phyloP scores from a whole-genome alignment of 1,140 invertebrate species.

The Alviniconcha marisindica region DNA sequence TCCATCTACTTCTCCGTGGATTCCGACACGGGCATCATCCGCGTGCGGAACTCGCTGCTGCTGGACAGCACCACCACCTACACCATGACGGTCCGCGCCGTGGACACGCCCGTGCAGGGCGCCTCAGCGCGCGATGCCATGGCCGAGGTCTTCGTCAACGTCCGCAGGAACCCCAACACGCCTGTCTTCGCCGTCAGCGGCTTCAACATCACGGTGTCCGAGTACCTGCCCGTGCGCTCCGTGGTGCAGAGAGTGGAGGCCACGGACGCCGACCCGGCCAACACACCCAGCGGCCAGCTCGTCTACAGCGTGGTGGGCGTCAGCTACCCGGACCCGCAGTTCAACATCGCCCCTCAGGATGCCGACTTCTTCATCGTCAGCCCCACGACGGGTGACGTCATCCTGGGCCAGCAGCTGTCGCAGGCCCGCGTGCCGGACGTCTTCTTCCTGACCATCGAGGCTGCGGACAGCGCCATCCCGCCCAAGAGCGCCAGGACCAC shows the following conservation, averaged over 20 bases:
- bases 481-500: constrained; percentile 42
- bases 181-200: constrained; percentile 48
- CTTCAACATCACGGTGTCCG: constrained; percentile 54
- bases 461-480: constrained; percentile 45
- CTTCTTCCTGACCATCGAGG: constrained; percentile 56
- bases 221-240: constrained; percentile 45
- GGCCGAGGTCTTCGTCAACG: constrained; percentile 52
- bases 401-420: constrained; percentile 50
- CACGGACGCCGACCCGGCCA: constrained; percentile 52
- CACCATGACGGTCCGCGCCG: constrained; percentile 39
- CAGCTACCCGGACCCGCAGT: constrained; percentile 6
- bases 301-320: constrained; percentile 45
- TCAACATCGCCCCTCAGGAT: constrained; percentile 26
- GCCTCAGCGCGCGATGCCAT: constrained; percentile 42
- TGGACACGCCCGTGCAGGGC: constrained; percentile 31
- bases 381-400: constrained; percentile 50
- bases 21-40: constrained; percentile 44
- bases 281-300: constrained; percentile 53
- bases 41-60: constrained; percentile 36
- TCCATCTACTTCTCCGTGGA: constrained; percentile 58
- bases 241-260: constrained; percentile 47
- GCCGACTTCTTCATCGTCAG: constrained; percentile 52
- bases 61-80: constrained; percentile 45
- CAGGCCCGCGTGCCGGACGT: constrained; percentile 45
- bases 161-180: constrained; percentile 57